Conservation (phyloP, 2,113 vertebrate genomes). For the Amphiprion percula region DNA sequence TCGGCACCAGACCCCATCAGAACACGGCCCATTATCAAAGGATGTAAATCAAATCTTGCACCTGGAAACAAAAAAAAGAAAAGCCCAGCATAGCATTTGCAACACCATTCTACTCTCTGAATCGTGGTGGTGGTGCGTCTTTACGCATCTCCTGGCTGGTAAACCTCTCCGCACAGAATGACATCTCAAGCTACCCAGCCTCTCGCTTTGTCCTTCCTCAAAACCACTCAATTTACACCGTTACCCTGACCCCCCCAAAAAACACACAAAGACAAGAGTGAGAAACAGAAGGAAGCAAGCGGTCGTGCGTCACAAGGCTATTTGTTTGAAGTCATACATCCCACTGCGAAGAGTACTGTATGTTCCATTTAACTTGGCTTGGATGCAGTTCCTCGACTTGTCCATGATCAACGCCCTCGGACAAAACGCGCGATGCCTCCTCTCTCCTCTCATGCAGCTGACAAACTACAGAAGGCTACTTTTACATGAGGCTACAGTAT, state of each 20-base stretch:
- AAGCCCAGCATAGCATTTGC: neutral
- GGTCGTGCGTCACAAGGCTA: conserved; percentile 61
- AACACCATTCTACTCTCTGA: conserved; percentile 3
- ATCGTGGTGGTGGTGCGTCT: conserved; percentile 48
- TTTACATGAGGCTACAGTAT: conserved; percentile 45
- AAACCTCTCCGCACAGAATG: conserved; percentile 57
- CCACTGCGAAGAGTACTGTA: conserved; percentile 77
- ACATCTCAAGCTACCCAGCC: conserved; percentile 57
- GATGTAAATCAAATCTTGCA: neutral
- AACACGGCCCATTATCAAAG: neutral
- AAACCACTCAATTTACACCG: conserved; percentile 42
- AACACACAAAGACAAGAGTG: conserved; percentile 43
- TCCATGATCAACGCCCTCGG: conserved; percentile 88
- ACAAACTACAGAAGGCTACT: conserved; percentile 61
- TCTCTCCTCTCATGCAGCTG: conserved; percentile 71
- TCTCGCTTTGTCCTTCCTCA: conserved; percentile 72
- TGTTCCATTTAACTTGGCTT: conserved; percentile 82
- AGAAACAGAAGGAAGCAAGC: conserved; percentile 53
- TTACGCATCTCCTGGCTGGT: conserved; percentile 65
- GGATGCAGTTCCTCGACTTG: conserved; percentile 82
- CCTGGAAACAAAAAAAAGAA: neutral
- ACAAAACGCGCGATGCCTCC: conserved; percentile 80
- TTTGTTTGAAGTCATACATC: conserved; percentile 80
- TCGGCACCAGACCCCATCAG: conserved; percentile 12
- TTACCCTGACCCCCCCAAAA: conserved; percentile 26